phyloP scores from a whole-genome alignment of 2,113 vertebrate genomes.

The Murina feae region DNA sequence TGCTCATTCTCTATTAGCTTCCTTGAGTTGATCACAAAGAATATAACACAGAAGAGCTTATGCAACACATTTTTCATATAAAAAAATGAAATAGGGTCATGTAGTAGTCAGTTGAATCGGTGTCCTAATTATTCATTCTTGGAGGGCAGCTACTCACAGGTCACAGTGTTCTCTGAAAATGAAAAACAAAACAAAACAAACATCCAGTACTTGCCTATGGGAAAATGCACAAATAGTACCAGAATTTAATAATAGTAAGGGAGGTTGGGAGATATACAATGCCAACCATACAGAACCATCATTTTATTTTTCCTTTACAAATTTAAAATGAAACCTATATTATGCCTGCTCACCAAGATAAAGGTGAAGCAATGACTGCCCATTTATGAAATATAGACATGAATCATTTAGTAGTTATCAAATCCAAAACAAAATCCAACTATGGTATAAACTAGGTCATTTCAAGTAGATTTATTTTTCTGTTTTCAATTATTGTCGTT shows the following conservation, averaged over 20 bases:
- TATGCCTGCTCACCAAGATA: not conserved
- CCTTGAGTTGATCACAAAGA: not conserved
- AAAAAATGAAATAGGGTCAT: not conserved
- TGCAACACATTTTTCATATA: not conserved
- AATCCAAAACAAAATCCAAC: not conserved
- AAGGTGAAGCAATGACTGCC: not conserved
- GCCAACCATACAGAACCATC: not conserved
- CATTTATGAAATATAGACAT: not conserved
- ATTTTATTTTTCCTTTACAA: not conserved
- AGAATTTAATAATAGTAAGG: not conserved
- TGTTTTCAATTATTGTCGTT: not conserved
- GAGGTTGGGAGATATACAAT: not conserved
- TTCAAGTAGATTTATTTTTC: not conserved
- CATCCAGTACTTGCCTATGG: not conserved
- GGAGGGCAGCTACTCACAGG: not conserved
- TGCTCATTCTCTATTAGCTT: not conserved
- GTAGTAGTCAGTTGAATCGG: not conserved
- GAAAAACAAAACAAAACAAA: not conserved
- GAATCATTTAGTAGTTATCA: not conserved
- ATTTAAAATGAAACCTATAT: not conserved
- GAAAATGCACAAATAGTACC: not conserved
- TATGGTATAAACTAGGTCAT: not conserved
- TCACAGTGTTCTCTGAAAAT: not conserved
- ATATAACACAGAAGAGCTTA: not conserved
- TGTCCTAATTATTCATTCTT: not conserved